Evolutionary conservation across 2,888 invertebrate species (phyloP).

Genomic region (Acronicta psi): DNA sequence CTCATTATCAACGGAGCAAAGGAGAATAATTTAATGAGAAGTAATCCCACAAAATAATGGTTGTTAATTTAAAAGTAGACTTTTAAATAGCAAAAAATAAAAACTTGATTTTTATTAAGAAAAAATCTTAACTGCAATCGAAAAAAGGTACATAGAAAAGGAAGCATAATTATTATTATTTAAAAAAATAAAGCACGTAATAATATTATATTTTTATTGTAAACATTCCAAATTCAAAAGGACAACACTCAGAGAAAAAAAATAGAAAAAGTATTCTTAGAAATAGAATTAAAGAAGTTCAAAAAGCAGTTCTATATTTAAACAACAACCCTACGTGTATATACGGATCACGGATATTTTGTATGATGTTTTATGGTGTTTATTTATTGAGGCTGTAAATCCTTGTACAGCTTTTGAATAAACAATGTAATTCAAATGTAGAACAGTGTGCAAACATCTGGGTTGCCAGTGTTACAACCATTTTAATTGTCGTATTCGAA

Average conservation of each 20-base stretch:
- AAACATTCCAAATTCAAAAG: background rate
- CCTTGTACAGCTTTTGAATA: constrained; percentile 39
- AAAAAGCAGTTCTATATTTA: constrained; percentile 24
- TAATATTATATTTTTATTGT: no score
- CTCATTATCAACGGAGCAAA: background rate
- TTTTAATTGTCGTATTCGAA: constrained; percentile 26
- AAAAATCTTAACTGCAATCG: no score
- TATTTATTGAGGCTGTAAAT: constrained; percentile 49
- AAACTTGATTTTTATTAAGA: no score
- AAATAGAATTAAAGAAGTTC: background rate
- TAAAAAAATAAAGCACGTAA: background rate
- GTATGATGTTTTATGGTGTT: constrained; percentile 48
- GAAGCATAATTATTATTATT: no score
- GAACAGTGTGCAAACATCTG: constrained; percentile 36
- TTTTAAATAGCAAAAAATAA: no score
- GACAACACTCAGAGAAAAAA: constrained; percentile 4
- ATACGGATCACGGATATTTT: constrained; percentile 30
- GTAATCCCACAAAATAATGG: constrained; percentile 9
- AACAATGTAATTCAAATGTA: constrained; percentile 39
- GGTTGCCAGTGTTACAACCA: constrained; percentile 29
- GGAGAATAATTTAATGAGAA: constrained; percentile 8
- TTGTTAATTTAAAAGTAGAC: constrained; percentile 9
- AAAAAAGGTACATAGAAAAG: no score
- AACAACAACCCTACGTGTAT: constrained; percentile 18
- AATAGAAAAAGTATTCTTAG: background rate